Percentiles rank a stretch among this genome's conserved stretches.
These are phyloP conservation scores for Sebastes oblongus DNA, from an alignment of 2,797 vertebrate genomes.

Conservation along the genomic window DNA sequence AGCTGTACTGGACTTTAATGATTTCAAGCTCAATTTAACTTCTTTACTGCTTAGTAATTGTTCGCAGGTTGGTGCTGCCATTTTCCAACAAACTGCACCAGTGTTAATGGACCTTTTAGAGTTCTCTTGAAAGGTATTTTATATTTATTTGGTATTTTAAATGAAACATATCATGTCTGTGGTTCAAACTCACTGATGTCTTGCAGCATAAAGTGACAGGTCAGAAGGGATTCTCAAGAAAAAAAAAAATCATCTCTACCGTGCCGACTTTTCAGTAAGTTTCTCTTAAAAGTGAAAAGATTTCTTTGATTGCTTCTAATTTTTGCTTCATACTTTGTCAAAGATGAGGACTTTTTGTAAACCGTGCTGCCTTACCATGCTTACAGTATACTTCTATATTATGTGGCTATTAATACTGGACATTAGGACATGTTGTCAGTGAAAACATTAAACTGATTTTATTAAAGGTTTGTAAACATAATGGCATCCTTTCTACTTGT, in stretches of 20 bases:
- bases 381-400: constrained; percentile 28
- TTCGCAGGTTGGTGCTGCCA: background rate
- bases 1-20: background rate
- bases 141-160: constrained; percentile 6
- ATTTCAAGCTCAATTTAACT: background rate
- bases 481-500: background rate
- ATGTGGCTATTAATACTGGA: constrained; percentile 11
- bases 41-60: background rate
- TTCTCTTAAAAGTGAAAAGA: background rate
- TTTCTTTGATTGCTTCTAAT: background rate
- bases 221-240: background rate
- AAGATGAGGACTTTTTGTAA: constrained; percentile 7
- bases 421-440: background rate
- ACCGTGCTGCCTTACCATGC: constrained; percentile 37
- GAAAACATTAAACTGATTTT: constrained; percentile 5
- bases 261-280: background rate
- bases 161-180: constrained; percentile 15
- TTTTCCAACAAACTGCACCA: background rate
- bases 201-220: background rate
- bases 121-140: background rate
- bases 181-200: background rate
- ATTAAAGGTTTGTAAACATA: constrained; percentile 31
- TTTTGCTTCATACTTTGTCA: constrained; percentile 15
- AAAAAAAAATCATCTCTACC: background rate
- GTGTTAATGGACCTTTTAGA: background rate